Evolutionary conservation across 2,113 vertebrate genomes (phyloP).

Genomic region (Melospiza melodia): DNA sequence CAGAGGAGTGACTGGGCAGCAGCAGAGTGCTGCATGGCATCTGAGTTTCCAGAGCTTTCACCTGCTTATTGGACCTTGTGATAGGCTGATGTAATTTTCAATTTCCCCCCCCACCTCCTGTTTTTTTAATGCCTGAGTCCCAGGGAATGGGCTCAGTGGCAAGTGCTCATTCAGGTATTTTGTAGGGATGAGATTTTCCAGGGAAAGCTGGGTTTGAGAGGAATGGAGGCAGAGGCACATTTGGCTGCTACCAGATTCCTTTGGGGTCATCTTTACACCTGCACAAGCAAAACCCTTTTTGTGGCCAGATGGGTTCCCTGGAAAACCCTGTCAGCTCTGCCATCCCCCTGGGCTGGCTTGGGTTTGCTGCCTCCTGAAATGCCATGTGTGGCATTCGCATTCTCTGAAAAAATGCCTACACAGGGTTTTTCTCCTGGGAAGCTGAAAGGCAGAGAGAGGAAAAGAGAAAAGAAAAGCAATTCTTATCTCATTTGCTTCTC

Average conservation of each 20-base stretch:
- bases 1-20: neutral
- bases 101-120: neutral
- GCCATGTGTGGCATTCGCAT: too few relatives aligned
- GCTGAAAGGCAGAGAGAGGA: too few relatives aligned
- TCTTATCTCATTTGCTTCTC: too few relatives aligned
- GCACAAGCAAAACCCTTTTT: neutral
- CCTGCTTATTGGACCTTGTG: neutral
- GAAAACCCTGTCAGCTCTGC: neutral
- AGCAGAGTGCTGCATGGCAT: neutral
- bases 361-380: neutral
- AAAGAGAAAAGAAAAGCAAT: too few relatives aligned
- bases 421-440: too few relatives aligned
- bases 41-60: neutral
- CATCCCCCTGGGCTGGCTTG: fast-evolving
- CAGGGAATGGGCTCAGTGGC: neutral
- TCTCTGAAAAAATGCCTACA: too few relatives aligned
- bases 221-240: fast-evolving
- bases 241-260: neutral
- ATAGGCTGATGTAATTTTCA: neutral
- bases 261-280: neutral
- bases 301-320: neutral
- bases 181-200: neutral
- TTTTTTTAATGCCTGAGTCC: neutral
- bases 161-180: neutral
- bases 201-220: neutral